Percentiles rank a stretch among this genome's conserved stretches.
Conservation (phyloP, 2,888 invertebrate genomes). For the Sipha maydis region DNA sequence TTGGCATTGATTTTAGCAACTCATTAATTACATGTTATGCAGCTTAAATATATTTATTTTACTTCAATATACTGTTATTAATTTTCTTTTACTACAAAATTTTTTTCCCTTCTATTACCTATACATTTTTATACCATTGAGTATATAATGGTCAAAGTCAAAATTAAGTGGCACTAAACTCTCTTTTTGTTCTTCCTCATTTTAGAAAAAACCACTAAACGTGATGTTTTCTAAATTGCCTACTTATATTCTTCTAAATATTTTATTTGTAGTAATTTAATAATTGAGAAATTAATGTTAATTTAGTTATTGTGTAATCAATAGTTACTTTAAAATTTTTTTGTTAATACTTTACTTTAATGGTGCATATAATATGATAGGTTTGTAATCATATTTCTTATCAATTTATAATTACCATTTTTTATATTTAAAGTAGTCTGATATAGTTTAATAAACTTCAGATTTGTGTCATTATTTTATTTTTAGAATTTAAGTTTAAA, state of each 20-base stretch:
- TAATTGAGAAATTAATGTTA: conserved; percentile 15
- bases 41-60: neutral
- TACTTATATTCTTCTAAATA: neutral
- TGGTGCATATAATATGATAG: conserved; percentile 47
- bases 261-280: neutral
- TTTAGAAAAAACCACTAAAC: neutral
- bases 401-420: conserved; percentile 15
- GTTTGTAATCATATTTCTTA: conserved; percentile 25
- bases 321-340: conserved; percentile 6
- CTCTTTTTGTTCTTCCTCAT: conserved; percentile 37
- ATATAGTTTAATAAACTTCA: conserved; percentile 43
- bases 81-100: neutral
- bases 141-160: neutral
- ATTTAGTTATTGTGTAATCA: neutral
- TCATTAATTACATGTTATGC: neutral
- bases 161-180: conserved; percentile 17
- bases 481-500: conserved; percentile 46
- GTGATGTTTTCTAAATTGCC: neutral
- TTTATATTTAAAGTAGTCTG: conserved; percentile 17
- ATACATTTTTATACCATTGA: neutral
- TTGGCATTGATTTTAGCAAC: neutral
- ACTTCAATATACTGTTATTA: neutral
- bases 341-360: conserved; percentile 32
- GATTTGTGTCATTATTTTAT: conserved; percentile 50
- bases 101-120: neutral